Evolutionary conservation across 2,888 invertebrate species (phyloP), one percentile per base, ranked within the genome.

Genomic region (Idaea dimidiata): DNA sequence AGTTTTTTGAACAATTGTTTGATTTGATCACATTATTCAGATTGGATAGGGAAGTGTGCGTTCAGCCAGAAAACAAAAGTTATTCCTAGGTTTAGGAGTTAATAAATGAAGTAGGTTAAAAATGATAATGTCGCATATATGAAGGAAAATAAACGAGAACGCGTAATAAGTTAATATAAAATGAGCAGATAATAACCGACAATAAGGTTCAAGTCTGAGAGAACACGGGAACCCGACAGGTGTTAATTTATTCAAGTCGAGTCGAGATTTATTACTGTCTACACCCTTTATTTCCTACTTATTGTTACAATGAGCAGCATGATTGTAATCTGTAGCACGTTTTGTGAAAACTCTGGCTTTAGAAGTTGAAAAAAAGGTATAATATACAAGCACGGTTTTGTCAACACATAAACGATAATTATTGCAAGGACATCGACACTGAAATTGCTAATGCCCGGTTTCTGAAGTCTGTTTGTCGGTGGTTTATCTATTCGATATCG

Each of bases 161-260:
- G 43, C 10, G 43, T 43, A 43, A 43, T 14, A 43, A 43, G 43
- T 43, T 43, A 43, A 43, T 43, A 14, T 43, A 43, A 43, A 43
- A 43, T 43, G 14, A 43, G 7, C 43, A 43, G 43, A 14, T 43
- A 43, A 43, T 43, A 43, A 43, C 43, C 43, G 43, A 43, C 43
- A 43, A 43, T 43, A 43, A 43, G 3, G 43, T 43, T 43, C 10
- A 43, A 43, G 43, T 43, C 8, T 43, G 10, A 43, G 43, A 64
- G 60, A 64, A 57, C 70, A 58, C 18, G 55, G 17, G 31, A 16
- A 53, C 56, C 65, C 74, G 81, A 77, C 80, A 80, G 77, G 77
- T 75, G 79, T 76, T 82, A 83, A 82, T 83, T 81, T 81, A 82
- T 80, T 73, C 72, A 72, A 75, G 72, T 71, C 73, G 68, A 66